These are phyloP conservation scores for Netelia virgata DNA, from an alignment of 2,888 invertebrate species.

Conservation along the genomic window DNA sequence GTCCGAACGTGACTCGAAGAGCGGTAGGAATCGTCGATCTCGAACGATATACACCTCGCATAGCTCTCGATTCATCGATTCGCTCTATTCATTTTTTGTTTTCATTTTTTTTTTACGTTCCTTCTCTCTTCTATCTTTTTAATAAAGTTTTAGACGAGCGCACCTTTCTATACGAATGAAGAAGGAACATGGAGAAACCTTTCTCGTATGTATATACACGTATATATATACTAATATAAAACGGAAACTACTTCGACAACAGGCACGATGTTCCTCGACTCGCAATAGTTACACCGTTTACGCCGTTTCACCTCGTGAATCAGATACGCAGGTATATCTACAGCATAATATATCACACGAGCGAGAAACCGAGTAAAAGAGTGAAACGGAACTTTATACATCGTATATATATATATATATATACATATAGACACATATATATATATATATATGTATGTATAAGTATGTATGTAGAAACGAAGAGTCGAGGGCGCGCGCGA, in stretches of 20 bases:
- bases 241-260: slow-evolving; percentile 25
- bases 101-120: neutral
- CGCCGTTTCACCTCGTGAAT: slow-evolving; percentile 83
- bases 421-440: neutral
- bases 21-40: slow-evolving; percentile 22
- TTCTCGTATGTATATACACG: neutral
- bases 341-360: slow-evolving; percentile 84
- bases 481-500: slow-evolving; percentile 47
- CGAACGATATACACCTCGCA: neutral
- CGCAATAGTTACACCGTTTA: slow-evolving; percentile 81
- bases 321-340: slow-evolving; percentile 83
- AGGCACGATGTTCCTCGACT: slow-evolving; percentile 42
- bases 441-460: slow-evolving; percentile 20
- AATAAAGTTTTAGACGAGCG: slow-evolving; percentile 21
- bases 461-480: slow-evolving; percentile 15
- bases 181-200: neutral
- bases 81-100: slow-evolving; percentile 25
- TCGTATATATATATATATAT: slow-evolving; percentile 7
- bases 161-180: neutral
- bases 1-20: slow-evolving; percentile 51
- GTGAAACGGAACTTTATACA: slow-evolving; percentile 37
- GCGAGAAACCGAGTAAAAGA: slow-evolving; percentile 71
- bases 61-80: neutral
- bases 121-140: neutral
- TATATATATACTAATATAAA: neutral